phyloP scores from a whole-genome alignment of 2,888 invertebrate genomes.

The Anaspis maculata region DNA sequence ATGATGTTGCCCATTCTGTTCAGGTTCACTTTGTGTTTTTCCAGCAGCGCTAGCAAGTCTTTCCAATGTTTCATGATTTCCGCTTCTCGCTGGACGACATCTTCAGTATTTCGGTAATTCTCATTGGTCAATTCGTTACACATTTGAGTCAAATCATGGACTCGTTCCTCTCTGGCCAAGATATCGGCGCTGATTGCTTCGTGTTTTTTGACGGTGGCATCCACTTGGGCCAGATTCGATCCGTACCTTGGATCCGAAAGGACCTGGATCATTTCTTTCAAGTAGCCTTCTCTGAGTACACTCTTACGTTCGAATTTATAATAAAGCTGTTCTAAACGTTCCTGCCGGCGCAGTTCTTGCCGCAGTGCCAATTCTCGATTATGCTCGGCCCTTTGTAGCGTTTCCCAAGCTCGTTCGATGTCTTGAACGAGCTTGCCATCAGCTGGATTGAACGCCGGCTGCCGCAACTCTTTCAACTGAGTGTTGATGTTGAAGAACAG shows the following conservation, averaged over 20 bases:
- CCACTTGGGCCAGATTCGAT: slow-evolving; percentile 84
- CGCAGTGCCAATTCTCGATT: slow-evolving; percentile 85
- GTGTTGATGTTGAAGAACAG: slow-evolving; percentile 95
- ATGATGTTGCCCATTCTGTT: slow-evolving; percentile 76
- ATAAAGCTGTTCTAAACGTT: slow-evolving; percentile 88
- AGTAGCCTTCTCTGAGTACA: slow-evolving; percentile 85
- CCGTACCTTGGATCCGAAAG: slow-evolving; percentile 87
- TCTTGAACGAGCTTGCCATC: slow-evolving; percentile 92
- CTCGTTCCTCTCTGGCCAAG: slow-evolving; percentile 84
- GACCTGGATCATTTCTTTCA: slow-evolving; percentile 96
- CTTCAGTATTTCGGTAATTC: slow-evolving; percentile 83
- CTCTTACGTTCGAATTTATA: slow-evolving; percentile 95
- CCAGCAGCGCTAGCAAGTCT: slow-evolving; percentile 73
- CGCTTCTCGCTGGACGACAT: slow-evolving; percentile 52
- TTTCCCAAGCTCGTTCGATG: slow-evolving; percentile 91
- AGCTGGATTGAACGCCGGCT: slow-evolving; percentile 74
- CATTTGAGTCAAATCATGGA: slow-evolving; percentile 89
- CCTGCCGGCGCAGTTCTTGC: slow-evolving; percentile 84
- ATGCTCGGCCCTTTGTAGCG: slow-evolving; percentile 89
- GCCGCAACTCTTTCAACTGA: slow-evolving; percentile 86
- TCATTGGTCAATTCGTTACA: slow-evolving; percentile 85
- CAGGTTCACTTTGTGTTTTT: slow-evolving; percentile 71
- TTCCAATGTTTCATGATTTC: slow-evolving; percentile 83
- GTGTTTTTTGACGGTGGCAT: slow-evolving; percentile 96
- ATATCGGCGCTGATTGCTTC: slow-evolving; percentile 98